Base-by-base conservation (phyloP, 2,888 invertebrate genomes). In the Chrysolina americana region DNA sequence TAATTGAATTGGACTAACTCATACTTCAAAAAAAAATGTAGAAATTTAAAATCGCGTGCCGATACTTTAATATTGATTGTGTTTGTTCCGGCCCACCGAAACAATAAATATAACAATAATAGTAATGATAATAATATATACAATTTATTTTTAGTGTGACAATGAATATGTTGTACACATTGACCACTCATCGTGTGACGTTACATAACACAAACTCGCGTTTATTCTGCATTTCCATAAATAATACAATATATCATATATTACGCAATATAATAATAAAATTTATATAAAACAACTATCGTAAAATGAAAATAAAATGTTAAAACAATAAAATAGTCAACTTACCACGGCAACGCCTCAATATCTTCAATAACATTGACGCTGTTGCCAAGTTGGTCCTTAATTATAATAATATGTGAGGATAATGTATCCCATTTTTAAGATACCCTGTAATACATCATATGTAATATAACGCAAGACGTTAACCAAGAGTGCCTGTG, bases 361-460 rank as follows among this genome's bases (percentile, higher is more conserved):
- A 82, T 74, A 79, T 81, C 73, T 76, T 75, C 76, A 71, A 73
- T 73, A 77, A 83, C 53, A 72, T 59, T 84, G 81, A 83, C 83
- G 79, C 72, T 83, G 84, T 87, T 85, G 86, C 87, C 87, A 81
- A 81, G 83, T 88, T 88, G 88, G 88, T 88, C 87, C 88, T 87
- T 88, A 87, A 88, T 85, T 83, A 85, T 83, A 85, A 86, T 85
- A 85, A 85, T 85, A 85, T 85, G 86, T 87, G 86, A 88, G 88
- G 88, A 88, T 88, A 88, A 88, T 88, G 88, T 88, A 88, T 88
- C 88, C 88, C 86, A 87, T 84, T 84, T 87, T 85, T 79, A 87
- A 88, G 88, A 88, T 88, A 88, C 88, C 88, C 88, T 88, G 88
- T 88, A 88, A 88, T 88, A 88, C 86, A 88, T 87, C 87, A 88